phyloP scores from a whole-genome alignment of 2,797 vertebrate species.

The Todus mexicanus region DNA sequence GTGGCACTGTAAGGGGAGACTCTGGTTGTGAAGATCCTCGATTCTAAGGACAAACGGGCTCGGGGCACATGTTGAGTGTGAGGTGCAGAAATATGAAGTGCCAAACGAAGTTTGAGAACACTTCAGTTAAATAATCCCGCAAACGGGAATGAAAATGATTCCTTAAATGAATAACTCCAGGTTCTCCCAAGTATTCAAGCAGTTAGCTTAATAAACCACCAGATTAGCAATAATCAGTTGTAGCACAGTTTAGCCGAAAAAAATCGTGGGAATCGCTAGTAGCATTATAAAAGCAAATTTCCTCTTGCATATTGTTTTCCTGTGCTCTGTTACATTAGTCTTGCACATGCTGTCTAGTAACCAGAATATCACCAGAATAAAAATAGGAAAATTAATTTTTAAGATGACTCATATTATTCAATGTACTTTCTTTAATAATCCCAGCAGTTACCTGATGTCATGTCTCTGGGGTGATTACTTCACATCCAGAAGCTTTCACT shows the following conservation, averaged over 20 bases:
- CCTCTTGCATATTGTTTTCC: background rate
- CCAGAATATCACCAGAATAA: background rate
- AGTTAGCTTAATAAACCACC: background rate
- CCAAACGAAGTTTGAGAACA: background rate
- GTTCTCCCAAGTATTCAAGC: background rate
- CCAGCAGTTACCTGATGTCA: background rate
- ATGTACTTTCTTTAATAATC: background rate
- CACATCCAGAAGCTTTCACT: background rate
- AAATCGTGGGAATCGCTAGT: background rate
- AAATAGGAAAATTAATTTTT: background rate
- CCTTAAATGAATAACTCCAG: background rate
- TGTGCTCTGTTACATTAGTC: background rate
- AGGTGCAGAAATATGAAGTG: background rate
- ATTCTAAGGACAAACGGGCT: background rate
- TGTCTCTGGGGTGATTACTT: background rate
- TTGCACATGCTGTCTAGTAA: background rate
- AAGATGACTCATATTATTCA: background rate
- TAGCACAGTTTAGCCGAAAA: background rate
- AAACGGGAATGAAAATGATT: background rate
- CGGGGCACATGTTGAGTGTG: background rate
- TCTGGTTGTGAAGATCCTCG: background rate
- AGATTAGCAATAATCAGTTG: background rate
- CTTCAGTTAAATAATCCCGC: background rate
- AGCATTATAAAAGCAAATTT: background rate
- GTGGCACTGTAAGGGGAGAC: background rate